phyloP scores from a whole-genome alignment of 2,113 vertebrate species.

The Eupsittula cactorum region DNA sequence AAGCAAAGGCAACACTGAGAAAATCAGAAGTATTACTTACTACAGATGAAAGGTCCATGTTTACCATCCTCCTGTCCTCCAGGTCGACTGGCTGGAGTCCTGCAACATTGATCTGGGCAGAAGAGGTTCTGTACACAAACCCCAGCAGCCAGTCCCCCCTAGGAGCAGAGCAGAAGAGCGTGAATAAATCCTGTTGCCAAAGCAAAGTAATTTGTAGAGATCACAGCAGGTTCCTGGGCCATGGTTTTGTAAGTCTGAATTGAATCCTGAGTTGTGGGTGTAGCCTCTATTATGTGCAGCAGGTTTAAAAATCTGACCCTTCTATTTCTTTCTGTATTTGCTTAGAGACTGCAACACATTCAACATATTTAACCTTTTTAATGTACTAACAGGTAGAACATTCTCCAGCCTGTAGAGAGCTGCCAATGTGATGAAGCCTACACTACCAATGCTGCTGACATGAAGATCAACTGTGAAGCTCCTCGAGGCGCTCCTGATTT shows the following conservation, averaged over 20 bases:
- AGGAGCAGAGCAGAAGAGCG: neutral
- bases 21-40: slow-evolving; percentile 74
- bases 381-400: neutral
- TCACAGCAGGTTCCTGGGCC: neutral
- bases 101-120: slow-evolving; percentile 86
- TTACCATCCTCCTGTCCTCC: slow-evolving; percentile 85
- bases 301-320: neutral
- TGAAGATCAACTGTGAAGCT: neutral
- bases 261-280: neutral
- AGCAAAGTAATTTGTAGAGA: neutral
- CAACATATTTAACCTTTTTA: neutral
- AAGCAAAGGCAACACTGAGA: neutral
- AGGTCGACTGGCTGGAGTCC: slow-evolving; percentile 90
- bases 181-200: neutral
- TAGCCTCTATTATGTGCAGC: neutral
- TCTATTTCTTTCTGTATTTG: neutral
- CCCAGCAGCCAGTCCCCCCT: slow-evolving; percentile 96
- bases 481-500: neutral
- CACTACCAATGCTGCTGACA: neutral
- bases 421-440: neutral
- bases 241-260: neutral
- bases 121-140: slow-evolving; percentile 93
- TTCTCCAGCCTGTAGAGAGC: neutral
- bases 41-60: slow-evolving; percentile 92
- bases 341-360: neutral